Conservation (phyloP, 2,113 vertebrate genomes). For the Narcine bancroftii region DNA sequence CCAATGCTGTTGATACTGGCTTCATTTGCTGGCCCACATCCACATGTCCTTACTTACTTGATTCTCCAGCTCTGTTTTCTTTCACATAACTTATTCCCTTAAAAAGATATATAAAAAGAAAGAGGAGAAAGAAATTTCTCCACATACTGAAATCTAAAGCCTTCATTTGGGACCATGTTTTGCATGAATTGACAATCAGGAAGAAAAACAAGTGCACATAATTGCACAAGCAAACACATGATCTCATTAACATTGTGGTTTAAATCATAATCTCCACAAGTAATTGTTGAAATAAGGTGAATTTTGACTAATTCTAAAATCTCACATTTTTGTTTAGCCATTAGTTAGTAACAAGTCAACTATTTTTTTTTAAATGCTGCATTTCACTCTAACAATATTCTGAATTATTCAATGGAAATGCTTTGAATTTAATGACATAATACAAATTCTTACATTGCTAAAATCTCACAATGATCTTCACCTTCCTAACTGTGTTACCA, state of each 20-base stretch:
- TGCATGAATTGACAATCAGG: not conserved
- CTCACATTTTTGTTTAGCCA: not conserved
- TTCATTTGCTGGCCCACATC: not conserved
- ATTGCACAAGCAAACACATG: too few relatives aligned
- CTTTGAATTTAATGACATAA: too few relatives aligned
- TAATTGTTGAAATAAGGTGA: not conserved
- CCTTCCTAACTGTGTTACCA: too few relatives aligned
- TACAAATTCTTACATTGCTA: too few relatives aligned
- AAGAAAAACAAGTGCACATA: not conserved
- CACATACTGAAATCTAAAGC: not conserved
- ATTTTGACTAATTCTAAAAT: not conserved
- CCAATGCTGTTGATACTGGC: constrained; percentile 27
- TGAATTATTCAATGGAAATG: too few relatives aligned
- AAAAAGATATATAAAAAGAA: constrained; percentile 33
- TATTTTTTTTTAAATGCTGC: too few relatives aligned
- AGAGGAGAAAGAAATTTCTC: not conserved
- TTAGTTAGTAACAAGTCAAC: not conserved
- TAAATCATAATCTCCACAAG: not conserved
- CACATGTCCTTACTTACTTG: not conserved
- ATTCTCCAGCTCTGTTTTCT: constrained; percentile 31
- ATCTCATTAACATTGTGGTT: not conserved
- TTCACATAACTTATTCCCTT: constrained; percentile 30
- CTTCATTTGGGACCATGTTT: not conserved
- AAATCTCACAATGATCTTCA: too few relatives aligned
- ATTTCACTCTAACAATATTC: too few relatives aligned